Percentiles rank a stretch among this genome's conserved stretches.
Conservation (phyloP, 2,797 vertebrate species). For the Helarctos malayanus region DNA sequence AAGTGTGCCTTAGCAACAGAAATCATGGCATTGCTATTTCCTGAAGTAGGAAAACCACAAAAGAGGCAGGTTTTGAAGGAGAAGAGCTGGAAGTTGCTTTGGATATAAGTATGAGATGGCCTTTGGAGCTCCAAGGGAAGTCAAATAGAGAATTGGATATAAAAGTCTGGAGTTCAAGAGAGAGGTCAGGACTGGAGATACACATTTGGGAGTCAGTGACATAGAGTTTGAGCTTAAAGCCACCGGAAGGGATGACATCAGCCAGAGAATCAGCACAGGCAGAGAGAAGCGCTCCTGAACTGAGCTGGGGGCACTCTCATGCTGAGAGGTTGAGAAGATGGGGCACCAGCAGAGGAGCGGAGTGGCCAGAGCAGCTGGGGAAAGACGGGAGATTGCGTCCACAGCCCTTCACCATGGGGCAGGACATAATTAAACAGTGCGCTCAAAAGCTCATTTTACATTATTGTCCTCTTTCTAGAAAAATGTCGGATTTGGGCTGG, state of each 20-base stretch:
- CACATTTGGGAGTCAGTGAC: background rate
- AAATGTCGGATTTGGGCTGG: background rate
- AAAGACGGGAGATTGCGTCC: background rate
- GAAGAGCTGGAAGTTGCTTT: background rate
- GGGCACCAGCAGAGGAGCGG: background rate
- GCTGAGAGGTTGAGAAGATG: background rate
- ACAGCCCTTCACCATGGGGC: background rate
- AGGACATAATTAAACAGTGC: background rate
- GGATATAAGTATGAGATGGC: background rate
- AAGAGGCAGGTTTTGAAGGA: background rate
- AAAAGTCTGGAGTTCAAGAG: constrained; percentile 6
- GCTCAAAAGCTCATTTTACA: background rate
- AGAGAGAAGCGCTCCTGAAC: background rate
- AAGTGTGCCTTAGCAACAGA: background rate
- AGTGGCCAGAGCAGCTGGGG: background rate
- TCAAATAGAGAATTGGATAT: background rate
- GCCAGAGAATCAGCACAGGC: background rate
- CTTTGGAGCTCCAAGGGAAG: background rate
- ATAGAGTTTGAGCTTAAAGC: background rate
- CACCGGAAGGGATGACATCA: too few species aligned
- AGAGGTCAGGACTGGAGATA: background rate
- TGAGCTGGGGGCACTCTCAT: accelerated
- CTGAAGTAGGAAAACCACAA: background rate
- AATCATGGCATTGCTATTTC: background rate
- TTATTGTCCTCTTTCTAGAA: background rate